Base-by-base conservation (phyloP, 2,797 vertebrate species). In the Monodelphis domestica region DNA sequence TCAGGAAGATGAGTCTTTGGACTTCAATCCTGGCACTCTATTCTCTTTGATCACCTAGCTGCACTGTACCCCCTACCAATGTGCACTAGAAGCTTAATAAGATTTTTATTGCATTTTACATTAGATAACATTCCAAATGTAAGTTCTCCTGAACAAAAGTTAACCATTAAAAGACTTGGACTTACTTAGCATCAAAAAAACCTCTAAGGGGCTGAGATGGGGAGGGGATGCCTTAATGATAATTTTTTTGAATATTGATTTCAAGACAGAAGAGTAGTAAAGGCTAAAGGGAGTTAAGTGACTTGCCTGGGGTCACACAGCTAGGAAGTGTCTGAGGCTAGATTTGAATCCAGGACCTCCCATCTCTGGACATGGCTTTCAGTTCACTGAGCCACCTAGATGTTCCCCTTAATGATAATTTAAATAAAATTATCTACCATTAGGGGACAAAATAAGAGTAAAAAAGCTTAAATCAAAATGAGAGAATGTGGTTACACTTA, bases 401-500 rank as follows among this genome's bases (percentile, higher is more conserved):
- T n/a, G n/a, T n/a, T n/a, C n/a, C n/a, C n/a, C n/a, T n/a, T n/a
- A n/a, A n/a, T 53, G 53, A 78, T 21, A 78, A 78, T 78, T 50
- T 26, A 84, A 45, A 70, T 88, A 91, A 52, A 92, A 91, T 92
- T 92, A 78, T 50, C 70, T 50, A 78, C 26, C 2, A 45, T 53
- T 94, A 89, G 30, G 57, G 90, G 91, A 30, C 88, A 92, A 90
- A 91, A 91, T 33, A 38, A 96, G 29, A 90, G 38, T 50, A 95
- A 93, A 95, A 17, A 87, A 96, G 95, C 91, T 91, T 92, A 94
- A 91, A 45, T 87, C 92, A 50, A 51, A 89, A 51, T 70, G 93
- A 95, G 93, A 91, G 53, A 92, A 33, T 89, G 3, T 95, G 95
- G 89, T 90, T 95, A 70, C 93, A 78, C 52, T 78, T 94, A 91